These are phyloP conservation scores for Champsocephalus gunnari DNA, from an alignment of 2,797 vertebrate species.

Conservation along the genomic window DNA sequence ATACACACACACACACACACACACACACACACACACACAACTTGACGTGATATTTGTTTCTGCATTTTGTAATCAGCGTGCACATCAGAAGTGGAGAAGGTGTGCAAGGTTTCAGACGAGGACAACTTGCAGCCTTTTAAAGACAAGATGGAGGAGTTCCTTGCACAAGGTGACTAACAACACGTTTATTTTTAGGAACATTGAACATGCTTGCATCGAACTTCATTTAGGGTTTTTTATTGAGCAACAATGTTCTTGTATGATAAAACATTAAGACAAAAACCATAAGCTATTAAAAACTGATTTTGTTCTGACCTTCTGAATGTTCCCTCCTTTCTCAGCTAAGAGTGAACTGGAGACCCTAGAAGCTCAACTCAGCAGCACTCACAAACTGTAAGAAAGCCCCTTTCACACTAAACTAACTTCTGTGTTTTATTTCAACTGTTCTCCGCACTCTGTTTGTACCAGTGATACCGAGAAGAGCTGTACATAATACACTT, in stretches of 20 bases:
- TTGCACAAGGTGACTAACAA: constrained; percentile 88
- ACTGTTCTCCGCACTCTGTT: background rate
- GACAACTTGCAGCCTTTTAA: constrained; percentile 97
- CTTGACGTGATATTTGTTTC: background rate
- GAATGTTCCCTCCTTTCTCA: constrained; percentile 67
- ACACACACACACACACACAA: background rate
- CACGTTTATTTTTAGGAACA: background rate
- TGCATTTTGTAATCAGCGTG: constrained; percentile 83
- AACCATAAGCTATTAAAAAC: background rate
- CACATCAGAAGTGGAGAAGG: constrained; percentile 92
- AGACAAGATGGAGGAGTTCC: constrained; percentile 94
- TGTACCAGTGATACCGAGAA: background rate
- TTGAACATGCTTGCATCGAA: too few relatives aligned
- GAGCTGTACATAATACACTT: background rate
- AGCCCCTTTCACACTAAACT: background rate
- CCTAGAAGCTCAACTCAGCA: constrained; percentile 89
- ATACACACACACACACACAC: constrained; percentile 17
- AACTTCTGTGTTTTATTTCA: constrained; percentile 4
- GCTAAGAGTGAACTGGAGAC: constrained; percentile 93
- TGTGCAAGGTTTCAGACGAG: constrained; percentile 90
- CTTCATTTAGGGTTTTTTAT: background rate
- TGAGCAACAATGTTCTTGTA: background rate
- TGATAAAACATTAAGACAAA: background rate
- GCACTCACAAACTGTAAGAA: constrained; percentile 92
- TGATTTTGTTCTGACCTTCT: background rate